Base-by-base conservation (phyloP, 2,888 invertebrate genomes). In the Thereva nobilitata region DNA sequence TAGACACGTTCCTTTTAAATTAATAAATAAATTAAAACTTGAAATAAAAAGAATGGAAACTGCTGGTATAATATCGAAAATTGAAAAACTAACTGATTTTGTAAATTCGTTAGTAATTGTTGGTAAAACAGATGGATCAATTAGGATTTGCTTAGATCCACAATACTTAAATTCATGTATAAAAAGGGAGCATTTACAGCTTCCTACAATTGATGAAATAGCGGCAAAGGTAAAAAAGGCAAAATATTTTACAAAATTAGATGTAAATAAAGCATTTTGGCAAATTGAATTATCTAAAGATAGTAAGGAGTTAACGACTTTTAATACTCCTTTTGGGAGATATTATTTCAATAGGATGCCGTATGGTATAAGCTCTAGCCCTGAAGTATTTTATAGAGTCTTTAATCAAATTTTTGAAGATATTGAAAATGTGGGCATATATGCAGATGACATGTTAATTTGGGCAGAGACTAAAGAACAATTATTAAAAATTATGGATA, bases 361-460 rank as follows among this genome's bases (percentile, higher is more conserved):
- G 3, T 78, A 77, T 73, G 77, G 77, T 0, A 35, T 78, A 5
- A 74, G 72, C 9, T 67, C 71, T 3, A 74, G 76, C 4, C 73
- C 76, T 4, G 78, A 77, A 72, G 74, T 76, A 9, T 77, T 77
- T 70, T 76, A 78, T 66, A 70, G 70, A 40, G 72, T 71, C 61
- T 76, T 75, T 69, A 70, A 72, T 37, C 70, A 68, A 34, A 71
- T 74, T 34, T 78, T 77, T 70, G 76, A 74, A 35, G 75, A 76
- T 53, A 76, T 78, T 41, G 71, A 73, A 10, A 74, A 75, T 5
- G 74, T 77, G 7, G 57, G 74, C 8, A 67, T 78, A 1, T 78
- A 78, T 69, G 76, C 77, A 66, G 76, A 79, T 72, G 76, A 78
- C 67, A 61, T 78, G 40, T 66, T 75, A n/a, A 72, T 77, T 12